Base-by-base conservation (phyloP, 2,888 invertebrate species). In the Macaria liturata region DNA sequence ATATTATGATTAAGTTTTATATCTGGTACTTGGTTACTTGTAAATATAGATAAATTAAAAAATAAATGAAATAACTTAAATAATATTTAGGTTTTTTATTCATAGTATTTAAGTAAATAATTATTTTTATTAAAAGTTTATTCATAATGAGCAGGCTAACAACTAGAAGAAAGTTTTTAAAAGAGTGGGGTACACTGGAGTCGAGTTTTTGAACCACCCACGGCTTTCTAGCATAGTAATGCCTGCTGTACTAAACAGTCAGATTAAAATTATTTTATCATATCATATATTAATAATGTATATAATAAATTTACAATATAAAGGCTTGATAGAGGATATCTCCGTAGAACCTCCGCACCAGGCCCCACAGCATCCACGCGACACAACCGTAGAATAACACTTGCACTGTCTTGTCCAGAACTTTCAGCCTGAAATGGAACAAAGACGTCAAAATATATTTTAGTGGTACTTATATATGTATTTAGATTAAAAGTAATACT, bases 381-480 rank as follows among this genome's bases (percentile, higher is more conserved):
- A 86, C 0, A 1, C 60, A 64, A 0, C 71, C 72, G 54, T 76
- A 78, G 64, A 87, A 80, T 0, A 78, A 0, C 0, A 61, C n/a
- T 30, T 77, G 69, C 7, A 78, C 56, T 0, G 60, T 0, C n/a
- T 65, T 68, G 44, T 86, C 82, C 3, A 86, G 3, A 0, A 81
- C 57, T 1, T 59, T 40, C 70, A 87, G 74, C 61, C 86, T 86
- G 78, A 37, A 84, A 83, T 7, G 47, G n/a, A 42, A 49, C 5
- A 46, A 40, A 30, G 20, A 31, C n/a, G n/a, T n/a, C n/a, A n/a
- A n/a, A n/a, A n/a, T n/a, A n/a, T n/a, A n/a, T n/a, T n/a, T n/a
- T n/a, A n/a, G n/a, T n/a, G n/a, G n/a, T n/a, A n/a, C n/a, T n/a
- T n/a, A n/a, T n/a, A n/a, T n/a, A n/a, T n/a, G n/a, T n/a, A n/a